Base-by-base conservation (phyloP, 2,113 vertebrate species). In the Eidolon helvum region DNA sequence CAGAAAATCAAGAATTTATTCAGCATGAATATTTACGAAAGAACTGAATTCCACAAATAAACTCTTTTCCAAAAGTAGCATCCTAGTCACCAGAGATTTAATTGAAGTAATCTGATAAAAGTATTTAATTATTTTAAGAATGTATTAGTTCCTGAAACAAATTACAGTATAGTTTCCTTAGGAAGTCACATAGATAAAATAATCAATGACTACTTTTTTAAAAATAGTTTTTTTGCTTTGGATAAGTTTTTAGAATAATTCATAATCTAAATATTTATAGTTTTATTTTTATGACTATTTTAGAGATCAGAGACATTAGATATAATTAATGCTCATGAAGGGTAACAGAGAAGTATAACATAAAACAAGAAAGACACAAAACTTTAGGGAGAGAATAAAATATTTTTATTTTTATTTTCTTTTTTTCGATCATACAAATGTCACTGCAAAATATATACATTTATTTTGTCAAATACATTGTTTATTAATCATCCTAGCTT, bases 231-330 rank as follows among this genome's bases (percentile, higher is more conserved):
- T 26, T 75, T 82, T 26, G 10, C 48, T 63, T 75, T 48, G 12
- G 40, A 50, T 53, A 77, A 65, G 9, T 65, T 95, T 65, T 28
- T 61, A 82, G 48, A 84, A 50, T 91, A 87, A 91, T 95, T 88
- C 5, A 71, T 88, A 35, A 38, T 77, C 10, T 65, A 78, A 84
- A 88, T 63, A 26, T 53, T 43, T 85, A 43, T 38, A 22, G 19
- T 48, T 77, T 24, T 61, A 14, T 72, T 63, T 91, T 40, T 18
- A 53, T 88, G 40, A 40, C 63, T 71, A 24, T 71, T 55, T 87
- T 53, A 35, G 16, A 18, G 1, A 10, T n/a, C 92, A 84, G 43
- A 92, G 77, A 10, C 21, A 53, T 68, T 91, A 65, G 66, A 48
- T 72, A 22, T 35, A 78, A 65, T 48, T 40, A 50, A 43, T 61